Conservation (phyloP, 2,113 vertebrate genomes). For the Grantiella picta region DNA sequence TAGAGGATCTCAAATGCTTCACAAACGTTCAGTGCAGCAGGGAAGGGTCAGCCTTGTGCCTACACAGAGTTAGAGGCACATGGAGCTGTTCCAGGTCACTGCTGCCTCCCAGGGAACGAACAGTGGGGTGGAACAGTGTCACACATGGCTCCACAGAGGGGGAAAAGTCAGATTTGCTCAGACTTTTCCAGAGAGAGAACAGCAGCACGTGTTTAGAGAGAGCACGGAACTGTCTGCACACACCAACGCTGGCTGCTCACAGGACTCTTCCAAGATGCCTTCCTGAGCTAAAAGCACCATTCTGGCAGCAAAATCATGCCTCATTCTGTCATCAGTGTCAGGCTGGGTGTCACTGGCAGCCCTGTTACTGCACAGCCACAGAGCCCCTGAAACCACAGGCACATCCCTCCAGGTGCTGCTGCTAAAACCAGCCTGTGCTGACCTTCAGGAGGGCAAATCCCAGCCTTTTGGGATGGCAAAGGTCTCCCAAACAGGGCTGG, state of each 20-base stretch:
- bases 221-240: not conserved
- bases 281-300: not conserved
- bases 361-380: accelerated
- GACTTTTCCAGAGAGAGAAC: not conserved
- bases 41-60: not conserved
- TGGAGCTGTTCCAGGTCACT: not conserved
- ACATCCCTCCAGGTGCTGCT: not conserved
- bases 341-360: not conserved
- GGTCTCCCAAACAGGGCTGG: not conserved
- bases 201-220: accelerated
- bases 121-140: not conserved
- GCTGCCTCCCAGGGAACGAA: not conserved
- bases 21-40: not conserved
- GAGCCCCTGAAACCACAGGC: not conserved
- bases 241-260: accelerated
- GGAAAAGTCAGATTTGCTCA: not conserved
- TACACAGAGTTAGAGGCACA: accelerated
- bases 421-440: not conserved
- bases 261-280: not conserved
- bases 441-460: not conserved
- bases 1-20: not conserved
- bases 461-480: not conserved
- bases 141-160: accelerated
- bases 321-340: accelerated
- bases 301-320: accelerated